phyloP scores from a whole-genome alignment of 2,113 vertebrate species.

The Misgurnus mizolepis region DNA sequence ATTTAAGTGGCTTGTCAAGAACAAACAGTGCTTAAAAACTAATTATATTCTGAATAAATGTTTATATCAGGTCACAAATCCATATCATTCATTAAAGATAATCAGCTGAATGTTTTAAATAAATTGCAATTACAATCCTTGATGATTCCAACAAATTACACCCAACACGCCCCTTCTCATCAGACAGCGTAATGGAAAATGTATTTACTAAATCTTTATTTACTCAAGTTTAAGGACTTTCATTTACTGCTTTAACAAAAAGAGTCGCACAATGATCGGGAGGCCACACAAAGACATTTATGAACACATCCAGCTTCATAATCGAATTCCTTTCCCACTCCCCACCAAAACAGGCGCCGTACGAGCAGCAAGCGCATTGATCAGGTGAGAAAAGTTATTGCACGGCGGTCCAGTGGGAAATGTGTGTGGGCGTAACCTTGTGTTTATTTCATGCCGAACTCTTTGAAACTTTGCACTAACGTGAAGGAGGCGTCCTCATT shows the following conservation, averaged over 20 bases:
- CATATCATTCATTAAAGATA: neutral
- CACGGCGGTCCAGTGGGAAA: slow-evolving; percentile 17
- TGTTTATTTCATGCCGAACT: slow-evolving; percentile 54
- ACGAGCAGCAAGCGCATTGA: slow-evolving; percentile 42
- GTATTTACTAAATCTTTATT: neutral
- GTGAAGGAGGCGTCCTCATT: slow-evolving; percentile 38
- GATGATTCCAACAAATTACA: slow-evolving; percentile 15
- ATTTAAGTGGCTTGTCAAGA: too few species aligned
- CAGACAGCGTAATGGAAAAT: slow-evolving; percentile 34
- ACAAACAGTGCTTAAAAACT: neutral
- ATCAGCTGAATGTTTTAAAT: neutral
- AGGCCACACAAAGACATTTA: slow-evolving; percentile 43
- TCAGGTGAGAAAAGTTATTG: slow-evolving; percentile 49
- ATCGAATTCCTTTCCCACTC: slow-evolving; percentile 46
- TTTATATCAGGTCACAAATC: neutral
- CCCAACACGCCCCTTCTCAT: slow-evolving; percentile 22
- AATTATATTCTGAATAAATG: neutral
- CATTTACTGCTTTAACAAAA: slow-evolving; percentile 44
- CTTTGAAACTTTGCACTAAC: slow-evolving; percentile 41
- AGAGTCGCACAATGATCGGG: slow-evolving; percentile 30
- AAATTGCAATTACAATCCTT: neutral
- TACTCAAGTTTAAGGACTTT: slow-evolving; percentile 27
- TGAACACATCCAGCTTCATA: slow-evolving; percentile 43
- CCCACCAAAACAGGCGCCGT: slow-evolving; percentile 32
- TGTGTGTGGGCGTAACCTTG: neutral